Percentiles rank a stretch among this genome's conserved stretches.
Evolutionary conservation across 2,113 vertebrate species (phyloP).

Genomic region (Opisthocomus hoazin): DNA sequence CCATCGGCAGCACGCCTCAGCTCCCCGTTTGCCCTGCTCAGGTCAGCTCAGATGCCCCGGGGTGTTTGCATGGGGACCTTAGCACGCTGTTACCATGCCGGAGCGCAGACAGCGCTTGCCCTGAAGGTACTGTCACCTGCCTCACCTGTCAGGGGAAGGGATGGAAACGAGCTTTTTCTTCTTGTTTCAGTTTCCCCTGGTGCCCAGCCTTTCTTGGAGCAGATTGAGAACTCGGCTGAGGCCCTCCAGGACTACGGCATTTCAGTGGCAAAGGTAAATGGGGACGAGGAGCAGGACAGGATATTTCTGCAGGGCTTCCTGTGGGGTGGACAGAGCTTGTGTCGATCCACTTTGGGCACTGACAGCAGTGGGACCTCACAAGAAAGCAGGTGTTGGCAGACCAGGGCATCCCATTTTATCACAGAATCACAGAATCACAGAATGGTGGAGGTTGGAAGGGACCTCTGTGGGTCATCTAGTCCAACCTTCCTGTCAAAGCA

Average conservation of each 20-base stretch:
- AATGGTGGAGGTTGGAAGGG: no score
- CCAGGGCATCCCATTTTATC: not conserved
- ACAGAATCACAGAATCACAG: no score
- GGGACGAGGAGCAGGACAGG: not conserved
- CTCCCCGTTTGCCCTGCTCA: not conserved
- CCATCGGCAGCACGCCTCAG: not conserved
- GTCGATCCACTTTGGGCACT: not conserved
- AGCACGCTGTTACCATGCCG: not conserved
- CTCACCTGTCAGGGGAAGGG: not conserved
- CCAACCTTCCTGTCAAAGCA: no score
- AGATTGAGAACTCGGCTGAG: constrained; percentile 80
- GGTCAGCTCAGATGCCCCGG: not conserved
- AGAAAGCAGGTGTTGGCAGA: not conserved
- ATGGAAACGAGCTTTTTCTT: not conserved
- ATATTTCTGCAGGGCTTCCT: not conserved
- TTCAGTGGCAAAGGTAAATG: constrained; percentile 83
- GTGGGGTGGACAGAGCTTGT: not conserved
- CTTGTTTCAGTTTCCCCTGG: constrained; percentile 76
- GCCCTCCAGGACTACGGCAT: constrained; percentile 88
- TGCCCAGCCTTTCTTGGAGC: constrained; percentile 79
- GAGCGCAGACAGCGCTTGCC: not conserved
- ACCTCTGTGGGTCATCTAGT: no score
- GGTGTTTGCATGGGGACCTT: not conserved
- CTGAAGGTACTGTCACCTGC: not conserved
- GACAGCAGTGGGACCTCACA: not conserved